Percentiles rank a stretch among this genome's conserved stretches.
Conservation (phyloP, 2,797 vertebrate genomes). For the Onychomys arenicola region DNA sequence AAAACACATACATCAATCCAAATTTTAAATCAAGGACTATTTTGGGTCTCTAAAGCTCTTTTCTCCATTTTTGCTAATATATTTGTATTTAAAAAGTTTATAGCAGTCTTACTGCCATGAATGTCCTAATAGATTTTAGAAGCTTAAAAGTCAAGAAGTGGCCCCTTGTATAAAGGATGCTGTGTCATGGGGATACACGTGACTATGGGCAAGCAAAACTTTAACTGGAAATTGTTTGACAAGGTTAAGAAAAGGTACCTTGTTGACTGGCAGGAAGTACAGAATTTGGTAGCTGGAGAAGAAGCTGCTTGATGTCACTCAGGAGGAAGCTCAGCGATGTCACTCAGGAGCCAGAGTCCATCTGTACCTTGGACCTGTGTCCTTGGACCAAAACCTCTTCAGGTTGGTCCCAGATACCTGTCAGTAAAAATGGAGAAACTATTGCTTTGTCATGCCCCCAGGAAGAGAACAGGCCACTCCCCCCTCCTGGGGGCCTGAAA, state of each 20-base stretch:
- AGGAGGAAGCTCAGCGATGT: background rate
- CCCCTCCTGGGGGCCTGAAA: background rate
- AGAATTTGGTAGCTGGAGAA: background rate
- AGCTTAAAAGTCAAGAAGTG: background rate
- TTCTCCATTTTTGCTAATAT: background rate
- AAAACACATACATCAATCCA: background rate
- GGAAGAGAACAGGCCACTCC: background rate
- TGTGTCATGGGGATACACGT: background rate
- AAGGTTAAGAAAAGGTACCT: background rate
- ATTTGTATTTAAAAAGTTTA: background rate
- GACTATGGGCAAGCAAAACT: background rate
- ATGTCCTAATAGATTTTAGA: background rate
- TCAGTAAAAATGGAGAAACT: background rate
- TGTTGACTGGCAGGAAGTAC: background rate
- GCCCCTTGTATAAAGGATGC: background rate
- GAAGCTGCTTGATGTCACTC: background rate
- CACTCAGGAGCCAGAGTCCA: background rate
- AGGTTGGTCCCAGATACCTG: background rate
- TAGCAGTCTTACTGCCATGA: background rate
- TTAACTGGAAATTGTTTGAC: background rate
- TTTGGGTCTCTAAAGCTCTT: background rate
- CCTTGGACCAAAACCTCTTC: background rate
- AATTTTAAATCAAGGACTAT: constrained; percentile 14
- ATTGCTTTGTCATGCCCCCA: background rate
- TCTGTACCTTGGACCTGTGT: background rate